Evolutionary conservation across 2,888 invertebrate genomes (phyloP).

Genomic region (Campoplex nolae): DNA sequence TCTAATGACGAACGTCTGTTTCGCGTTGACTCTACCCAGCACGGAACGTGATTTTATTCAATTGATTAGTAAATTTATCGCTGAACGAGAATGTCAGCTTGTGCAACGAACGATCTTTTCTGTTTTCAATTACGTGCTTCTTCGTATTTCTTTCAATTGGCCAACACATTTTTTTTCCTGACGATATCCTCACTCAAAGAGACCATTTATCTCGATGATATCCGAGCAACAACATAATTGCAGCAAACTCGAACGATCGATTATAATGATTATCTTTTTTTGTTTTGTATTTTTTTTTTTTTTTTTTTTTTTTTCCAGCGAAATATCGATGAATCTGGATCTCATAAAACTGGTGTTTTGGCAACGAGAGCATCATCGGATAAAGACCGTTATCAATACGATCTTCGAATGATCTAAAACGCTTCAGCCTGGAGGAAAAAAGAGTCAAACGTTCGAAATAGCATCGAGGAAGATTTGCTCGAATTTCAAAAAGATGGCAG

Average conservation of each 20-base stretch:
- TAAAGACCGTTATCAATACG: neutral
- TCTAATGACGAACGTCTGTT: constrained; percentile 35
- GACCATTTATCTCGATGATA: neutral
- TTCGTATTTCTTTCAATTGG: constrained; percentile 31
- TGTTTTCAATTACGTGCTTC: constrained; percentile 53
- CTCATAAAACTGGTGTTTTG: too few relatives aligned
- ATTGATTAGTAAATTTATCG: constrained; percentile 34
- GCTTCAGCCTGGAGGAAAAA: neutral
- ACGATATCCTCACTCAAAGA: neutral
- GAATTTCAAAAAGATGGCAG: too few relatives aligned
- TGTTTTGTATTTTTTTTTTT: neutral
- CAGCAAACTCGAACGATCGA: neutral
- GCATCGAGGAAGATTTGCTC: too few relatives aligned
- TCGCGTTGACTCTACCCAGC: constrained; percentile 17
- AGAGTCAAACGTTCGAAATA: too few relatives aligned
- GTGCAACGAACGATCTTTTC: constrained; percentile 20
- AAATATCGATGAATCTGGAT: neutral
- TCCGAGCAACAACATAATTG: neutral
- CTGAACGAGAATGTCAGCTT: constrained; percentile 3
- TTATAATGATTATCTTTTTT: neutral
- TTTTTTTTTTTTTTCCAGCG: neutral
- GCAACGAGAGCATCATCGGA: neutral
- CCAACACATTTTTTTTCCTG: neutral
- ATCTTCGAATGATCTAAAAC: neutral
- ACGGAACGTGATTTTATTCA: constrained; percentile 31